These are phyloP conservation scores for Amphibalanus amphitrite DNA, from an alignment of 1,140 invertebrate genomes.

Conservation along the genomic window DNA sequence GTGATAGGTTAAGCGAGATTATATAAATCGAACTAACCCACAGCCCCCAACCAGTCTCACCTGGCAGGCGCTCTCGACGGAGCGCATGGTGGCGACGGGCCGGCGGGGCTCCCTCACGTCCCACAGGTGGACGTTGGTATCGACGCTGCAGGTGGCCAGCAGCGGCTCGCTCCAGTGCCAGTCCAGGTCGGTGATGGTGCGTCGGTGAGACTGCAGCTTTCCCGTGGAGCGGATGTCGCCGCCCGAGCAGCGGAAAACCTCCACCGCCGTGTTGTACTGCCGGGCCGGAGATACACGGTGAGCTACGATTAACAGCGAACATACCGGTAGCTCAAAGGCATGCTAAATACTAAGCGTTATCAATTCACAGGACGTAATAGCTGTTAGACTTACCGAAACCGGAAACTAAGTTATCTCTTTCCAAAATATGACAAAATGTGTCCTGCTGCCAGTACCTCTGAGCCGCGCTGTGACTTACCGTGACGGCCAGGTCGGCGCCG, in stretches of 20 bases:
- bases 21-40: too few relatives aligned
- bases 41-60: too few relatives aligned
- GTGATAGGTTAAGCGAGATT: too few relatives aligned
- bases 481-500: background rate
- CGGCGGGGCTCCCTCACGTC: slow-evolving; percentile 68
- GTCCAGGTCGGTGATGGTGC: slow-evolving; percentile 79
- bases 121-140: slow-evolving; percentile 86
- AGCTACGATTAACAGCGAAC: too few relatives aligned
- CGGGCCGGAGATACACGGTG: too few relatives aligned
- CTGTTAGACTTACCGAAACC: too few relatives aligned
- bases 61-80: background rate
- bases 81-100: slow-evolving; percentile 42
- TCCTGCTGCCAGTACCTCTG: background rate
- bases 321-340: too few relatives aligned
- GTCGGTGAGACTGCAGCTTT: slow-evolving; percentile 62
- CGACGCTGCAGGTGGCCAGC: slow-evolving; percentile 79
- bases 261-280: too few relatives aligned
- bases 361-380: too few relatives aligned
- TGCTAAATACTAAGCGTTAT: too few relatives aligned
- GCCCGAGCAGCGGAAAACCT: background rate
- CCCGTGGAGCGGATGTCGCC: background rate
- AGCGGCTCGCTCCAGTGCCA: slow-evolving; percentile 80
- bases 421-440: too few relatives aligned
- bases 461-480: background rate
- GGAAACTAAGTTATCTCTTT: too few relatives aligned